Evolutionary conservation across 2,113 vertebrate species (phyloP).

Genomic region (Calyptomena viridis): DNA sequence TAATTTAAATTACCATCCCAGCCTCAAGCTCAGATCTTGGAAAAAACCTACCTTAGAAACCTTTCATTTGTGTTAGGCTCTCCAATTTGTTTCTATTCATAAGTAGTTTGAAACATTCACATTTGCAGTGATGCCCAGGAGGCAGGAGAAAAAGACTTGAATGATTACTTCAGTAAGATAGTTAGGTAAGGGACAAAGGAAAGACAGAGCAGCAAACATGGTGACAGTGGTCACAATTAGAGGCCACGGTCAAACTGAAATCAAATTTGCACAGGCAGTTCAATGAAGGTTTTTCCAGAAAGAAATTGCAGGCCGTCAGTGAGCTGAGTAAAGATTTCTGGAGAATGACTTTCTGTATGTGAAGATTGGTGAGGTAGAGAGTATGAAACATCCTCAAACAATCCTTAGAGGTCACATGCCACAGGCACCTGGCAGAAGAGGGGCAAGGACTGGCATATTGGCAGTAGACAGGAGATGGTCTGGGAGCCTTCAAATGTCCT

Average conservation of each 20-base stretch:
- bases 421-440: background rate
- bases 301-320: background rate
- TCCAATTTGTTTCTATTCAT: constrained; percentile 13
- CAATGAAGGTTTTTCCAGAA: background rate
- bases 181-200: background rate
- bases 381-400: background rate
- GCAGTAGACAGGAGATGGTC: background rate
- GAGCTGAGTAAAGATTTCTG: background rate
- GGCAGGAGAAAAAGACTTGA: background rate
- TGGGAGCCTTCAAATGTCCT: background rate
- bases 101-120: background rate
- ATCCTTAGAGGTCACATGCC: background rate
- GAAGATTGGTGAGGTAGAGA: background rate
- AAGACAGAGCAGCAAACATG: background rate
- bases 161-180: background rate
- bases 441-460: background rate
- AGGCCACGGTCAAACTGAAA: background rate
- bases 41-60: background rate
- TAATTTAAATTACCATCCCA: background rate
- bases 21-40: background rate
- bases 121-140: background rate
- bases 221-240: background rate
- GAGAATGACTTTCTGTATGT: background rate
- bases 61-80: background rate
- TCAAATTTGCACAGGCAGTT: background rate